Evolutionary conservation across 2,888 invertebrate genomes (phyloP), one percentile per base, ranked within the genome.

Genomic region (Ptilodon capucinus): DNA sequence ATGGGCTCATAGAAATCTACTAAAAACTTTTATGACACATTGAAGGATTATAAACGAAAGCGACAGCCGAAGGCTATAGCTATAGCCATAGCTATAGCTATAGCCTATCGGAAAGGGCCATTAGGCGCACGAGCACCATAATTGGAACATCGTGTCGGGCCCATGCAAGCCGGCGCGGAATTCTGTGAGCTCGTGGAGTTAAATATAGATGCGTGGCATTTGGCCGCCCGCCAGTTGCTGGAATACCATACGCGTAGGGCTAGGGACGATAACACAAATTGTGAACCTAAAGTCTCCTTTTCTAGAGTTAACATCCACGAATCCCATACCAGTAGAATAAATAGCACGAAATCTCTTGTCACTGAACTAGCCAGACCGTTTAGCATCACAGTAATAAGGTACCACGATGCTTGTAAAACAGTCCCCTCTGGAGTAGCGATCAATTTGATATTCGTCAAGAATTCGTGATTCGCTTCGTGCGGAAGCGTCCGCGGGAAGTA

Each of bases 221-320:
- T 68, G 64, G 68, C 68, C 39, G 40, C 11, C 21, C 35, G 68
- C 65, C 68, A 68, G 54, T 45, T 28, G 39, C 56, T 64, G 68
- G 68, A 64, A 54, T 48, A 54, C 68, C 61, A 54, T 55, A 64
- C 59, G 23, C 42, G 68, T 34, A 52, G 64, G 50, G 48, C 57
- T 16, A 35, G 34, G 17, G 17, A 17, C 35, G 16, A 35, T 3
- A 1, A 35, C 35, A 9, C 35, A 14, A 14, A 14, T n/a, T 28
- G 11, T 28, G n/a, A 4, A 4, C n/a, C n/a, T n/a, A n/a, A 28
- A 32, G 2, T 14, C 13, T 32, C 14, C 32, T 7, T 32, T 6
- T 7, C 32, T 32, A 8, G 32, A 32, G 32, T 14, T 6, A 14
- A 32, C 4, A 4, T 3, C 7, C 4, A 11, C 2, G 9, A 11